phyloP scores from a whole-genome alignment of 2,113 vertebrate species.

The Ahaetulla prasina region DNA sequence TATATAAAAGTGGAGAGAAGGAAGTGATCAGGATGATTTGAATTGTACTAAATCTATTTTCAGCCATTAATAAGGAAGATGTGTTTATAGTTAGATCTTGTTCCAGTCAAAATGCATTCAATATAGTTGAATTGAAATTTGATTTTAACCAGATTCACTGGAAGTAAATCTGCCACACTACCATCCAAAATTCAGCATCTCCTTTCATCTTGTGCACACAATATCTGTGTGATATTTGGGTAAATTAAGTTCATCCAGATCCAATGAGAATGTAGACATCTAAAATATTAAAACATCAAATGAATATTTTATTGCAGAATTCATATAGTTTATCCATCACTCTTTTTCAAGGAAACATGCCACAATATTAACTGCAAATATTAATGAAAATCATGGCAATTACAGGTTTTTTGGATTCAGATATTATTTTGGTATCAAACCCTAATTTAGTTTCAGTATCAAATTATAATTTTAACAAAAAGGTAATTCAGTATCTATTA shows the following conservation, averaged over 20 bases:
- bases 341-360: not conserved
- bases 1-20: not conserved
- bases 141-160: not conserved
- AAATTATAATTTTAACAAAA: not conserved
- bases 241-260: not conserved
- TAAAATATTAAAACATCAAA: not conserved
- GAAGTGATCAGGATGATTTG: not conserved
- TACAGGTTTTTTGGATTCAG: not conserved
- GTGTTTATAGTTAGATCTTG: not conserved
- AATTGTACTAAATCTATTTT: not conserved
- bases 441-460: not conserved
- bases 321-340: not conserved
- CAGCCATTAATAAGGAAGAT: not conserved
- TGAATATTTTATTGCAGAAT: fast-evolving
- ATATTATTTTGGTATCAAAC: not conserved
- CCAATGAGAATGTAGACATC: not conserved
- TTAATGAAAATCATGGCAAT: slow-evolving; percentile 18
- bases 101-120: not conserved
- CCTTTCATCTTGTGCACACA: not conserved
- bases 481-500: not conserved
- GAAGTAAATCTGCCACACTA: not conserved
- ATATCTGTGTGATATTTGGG: not conserved
- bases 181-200: not conserved
- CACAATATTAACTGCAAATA: slow-evolving; percentile 1
- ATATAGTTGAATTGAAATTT: not conserved